phyloP scores from a whole-genome alignment of 2,888 invertebrate genomes.

The Macrosoma leucophasiata region DNA sequence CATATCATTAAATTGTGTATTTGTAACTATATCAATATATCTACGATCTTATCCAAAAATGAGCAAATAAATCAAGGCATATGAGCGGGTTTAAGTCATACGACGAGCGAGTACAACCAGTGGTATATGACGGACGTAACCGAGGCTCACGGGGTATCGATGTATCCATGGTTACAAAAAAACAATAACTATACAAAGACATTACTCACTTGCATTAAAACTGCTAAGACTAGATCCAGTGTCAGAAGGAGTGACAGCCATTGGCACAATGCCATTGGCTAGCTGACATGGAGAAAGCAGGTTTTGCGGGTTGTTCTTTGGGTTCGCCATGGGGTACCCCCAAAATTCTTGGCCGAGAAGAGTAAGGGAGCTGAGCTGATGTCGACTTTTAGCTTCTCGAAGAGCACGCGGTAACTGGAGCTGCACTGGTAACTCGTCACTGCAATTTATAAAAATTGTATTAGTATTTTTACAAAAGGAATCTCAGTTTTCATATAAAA shows the following conservation, averaged over 20 bases:
- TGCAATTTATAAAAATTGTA: no score
- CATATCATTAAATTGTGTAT: no score
- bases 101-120: no score
- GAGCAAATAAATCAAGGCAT: no score
- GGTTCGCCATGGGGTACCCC: slow-evolving; percentile 87
- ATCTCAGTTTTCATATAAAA: no score
- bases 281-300: slow-evolving; percentile 54
- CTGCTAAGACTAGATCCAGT: slow-evolving; percentile 85
- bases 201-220: slow-evolving; percentile 77
- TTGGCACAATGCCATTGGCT: slow-evolving; percentile 56
- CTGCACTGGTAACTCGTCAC: slow-evolving; percentile 95
- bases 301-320: slow-evolving; percentile 71
- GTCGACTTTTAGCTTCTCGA: slow-evolving; percentile 90
- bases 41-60: no score
- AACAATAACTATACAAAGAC: no score
- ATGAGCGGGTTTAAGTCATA: no score
- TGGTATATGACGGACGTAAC: no score
- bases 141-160: no score
- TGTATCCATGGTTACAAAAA: no score
- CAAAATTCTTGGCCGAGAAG: slow-evolving; percentile 92
- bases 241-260: slow-evolving; percentile 77
- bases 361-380: slow-evolving; percentile 92
- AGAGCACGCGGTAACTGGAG: slow-evolving; percentile 90
- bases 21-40: background rate
- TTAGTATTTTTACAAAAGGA: no score